Conservation (phyloP, 1,140 invertebrate species). For the Xylocopa sonorina region DNA sequence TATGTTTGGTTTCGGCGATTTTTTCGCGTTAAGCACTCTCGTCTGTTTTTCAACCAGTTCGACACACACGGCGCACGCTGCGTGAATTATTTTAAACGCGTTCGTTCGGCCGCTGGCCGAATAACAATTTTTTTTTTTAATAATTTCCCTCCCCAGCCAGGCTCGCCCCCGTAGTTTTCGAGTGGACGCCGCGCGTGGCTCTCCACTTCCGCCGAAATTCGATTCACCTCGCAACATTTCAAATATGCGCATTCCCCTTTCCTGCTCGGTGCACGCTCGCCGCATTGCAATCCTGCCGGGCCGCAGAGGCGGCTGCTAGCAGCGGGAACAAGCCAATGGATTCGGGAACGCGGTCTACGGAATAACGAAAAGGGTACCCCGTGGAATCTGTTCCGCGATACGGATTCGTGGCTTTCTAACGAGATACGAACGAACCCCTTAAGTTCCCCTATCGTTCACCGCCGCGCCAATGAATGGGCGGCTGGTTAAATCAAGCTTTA, state of each 20-base stretch:
- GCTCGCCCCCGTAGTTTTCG: neutral
- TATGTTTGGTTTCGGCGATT: neutral
- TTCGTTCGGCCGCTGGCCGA: neutral
- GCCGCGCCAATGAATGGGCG: constrained; percentile 1
- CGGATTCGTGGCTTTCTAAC: constrained; percentile 34
- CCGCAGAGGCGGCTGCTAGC: neutral
- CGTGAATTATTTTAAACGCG: constrained; percentile 16
- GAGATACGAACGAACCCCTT: constrained; percentile 15
- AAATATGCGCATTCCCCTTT: neutral
- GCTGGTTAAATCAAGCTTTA: constrained; percentile 41
- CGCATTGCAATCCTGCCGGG: no score
- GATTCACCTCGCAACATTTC: neutral
- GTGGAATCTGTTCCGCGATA: neutral
- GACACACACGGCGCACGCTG: neutral
- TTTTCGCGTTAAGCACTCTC: neutral
- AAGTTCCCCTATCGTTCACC: constrained; percentile 26
- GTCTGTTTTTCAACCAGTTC: neutral
- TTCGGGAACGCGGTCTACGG: no score
- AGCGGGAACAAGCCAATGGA: neutral
- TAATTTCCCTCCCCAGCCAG: neutral
- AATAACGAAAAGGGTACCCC: neutral
- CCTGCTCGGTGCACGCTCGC: no score
- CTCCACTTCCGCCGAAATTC: neutral
- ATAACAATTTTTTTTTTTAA: constrained; percentile 18
- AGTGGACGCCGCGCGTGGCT: no score